Base-by-base conservation (phyloP, 2,888 invertebrate genomes). In the Philonicus albiceps region DNA sequence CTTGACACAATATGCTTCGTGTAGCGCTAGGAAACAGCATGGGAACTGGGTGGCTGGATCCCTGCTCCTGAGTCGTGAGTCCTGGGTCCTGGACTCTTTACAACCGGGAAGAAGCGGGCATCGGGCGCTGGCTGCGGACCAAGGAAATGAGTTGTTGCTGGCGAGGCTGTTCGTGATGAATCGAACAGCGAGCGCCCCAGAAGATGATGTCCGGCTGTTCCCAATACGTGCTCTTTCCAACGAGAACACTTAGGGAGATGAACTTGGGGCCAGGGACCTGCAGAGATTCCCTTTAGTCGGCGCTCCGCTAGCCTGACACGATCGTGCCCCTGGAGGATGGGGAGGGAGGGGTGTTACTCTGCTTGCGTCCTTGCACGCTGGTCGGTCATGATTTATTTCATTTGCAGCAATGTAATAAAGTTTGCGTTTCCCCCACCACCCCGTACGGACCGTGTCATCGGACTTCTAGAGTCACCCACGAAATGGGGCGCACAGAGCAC, bases 91-190 rank as follows among this genome's bases (percentile, higher is more conserved):
- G 40, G 40, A 43, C 13, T 13, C 40, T 75, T n/a, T n/a, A 43
- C 76, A 78, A 0, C 40, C 40, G 13, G 40, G 40, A 13, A 43
- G 3, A 13, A 43, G 3, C 40, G 40, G 40, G 40, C 40, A 13
- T 3, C 27, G n/a, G 40, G 76, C n/a, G 22, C 81, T 86, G 81
- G 86, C 86, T 53, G 16, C n/a, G 40, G 22, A 86, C 86, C 86
- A 86, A 86, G 72, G 72, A 85, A 72, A 86, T 86, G 73, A 86
- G 86, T 80, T 86, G 86, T 86, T 86, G 86, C 86, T 73, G 49
- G 43, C 53, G 49, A 78, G 49, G 49, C 78, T 37, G 49, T 78
- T 78, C 78, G 43, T 49, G 78, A 78, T 78, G 78, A 78, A 78
- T 78, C 49, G 49, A 43, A 49, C 49, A 49, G 49, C 19, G 22